Evolutionary conservation across 2,888 invertebrate species (phyloP).

Genomic region (Tetragonisca angustula): DNA sequence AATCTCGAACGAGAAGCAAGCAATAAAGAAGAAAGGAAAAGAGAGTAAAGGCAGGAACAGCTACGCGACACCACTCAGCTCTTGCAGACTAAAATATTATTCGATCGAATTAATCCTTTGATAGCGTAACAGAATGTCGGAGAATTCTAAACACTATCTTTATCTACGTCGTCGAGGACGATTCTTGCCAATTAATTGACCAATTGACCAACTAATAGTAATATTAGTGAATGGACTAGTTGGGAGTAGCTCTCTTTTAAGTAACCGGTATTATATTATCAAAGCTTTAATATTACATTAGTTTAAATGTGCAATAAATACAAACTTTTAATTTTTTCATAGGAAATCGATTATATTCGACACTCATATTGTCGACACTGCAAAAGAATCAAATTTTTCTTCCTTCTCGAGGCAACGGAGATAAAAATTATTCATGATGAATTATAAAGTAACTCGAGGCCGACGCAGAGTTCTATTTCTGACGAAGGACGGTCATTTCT

Average conservation of each 20-base stretch:
- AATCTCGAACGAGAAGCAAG: slow-evolving; percentile 18
- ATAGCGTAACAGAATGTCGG: neutral
- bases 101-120: neutral
- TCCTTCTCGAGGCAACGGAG: neutral
- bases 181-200: too few relatives aligned
- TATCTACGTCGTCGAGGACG: too few relatives aligned
- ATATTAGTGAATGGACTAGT: too few relatives aligned
- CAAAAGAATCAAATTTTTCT: neutral
- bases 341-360: neutral
- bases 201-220: too few relatives aligned
- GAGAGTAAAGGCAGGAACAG: slow-evolving; percentile 6
- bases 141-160: neutral
- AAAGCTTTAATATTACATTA: neutral
- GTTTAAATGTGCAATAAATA: neutral
- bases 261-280: too few relatives aligned
- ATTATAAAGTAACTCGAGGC: slow-evolving; percentile 12
- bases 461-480: slow-evolving; percentile 25
- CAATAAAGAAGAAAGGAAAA: neutral
- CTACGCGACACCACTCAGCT: slow-evolving; percentile 31
- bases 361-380: too few relatives aligned
- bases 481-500: slow-evolving; percentile 40
- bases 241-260: too few relatives aligned
- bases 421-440: neutral
- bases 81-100: slow-evolving; percentile 4
- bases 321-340: too few relatives aligned